These are phyloP conservation scores for Aphis craccivora DNA, from an alignment of 1,140 invertebrate genomes.

Conservation along the genomic window DNA sequence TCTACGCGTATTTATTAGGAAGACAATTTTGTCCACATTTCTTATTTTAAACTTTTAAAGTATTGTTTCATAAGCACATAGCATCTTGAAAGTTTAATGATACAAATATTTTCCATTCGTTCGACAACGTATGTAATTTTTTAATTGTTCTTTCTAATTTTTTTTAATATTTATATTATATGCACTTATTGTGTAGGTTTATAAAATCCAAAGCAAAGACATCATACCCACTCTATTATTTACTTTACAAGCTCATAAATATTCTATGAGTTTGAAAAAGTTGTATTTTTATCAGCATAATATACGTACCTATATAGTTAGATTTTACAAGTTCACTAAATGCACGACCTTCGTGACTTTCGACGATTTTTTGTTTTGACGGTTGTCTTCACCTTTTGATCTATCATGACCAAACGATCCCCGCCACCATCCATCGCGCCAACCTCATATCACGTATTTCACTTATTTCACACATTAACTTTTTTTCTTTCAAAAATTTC, in stretches of 20 bases:
- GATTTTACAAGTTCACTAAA: background rate
- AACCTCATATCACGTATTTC: background rate
- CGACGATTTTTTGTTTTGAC: background rate
- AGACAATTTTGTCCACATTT: background rate
- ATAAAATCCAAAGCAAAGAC: background rate
- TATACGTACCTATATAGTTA: background rate
- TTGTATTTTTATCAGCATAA: background rate
- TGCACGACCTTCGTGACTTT: background rate
- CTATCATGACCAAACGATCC: background rate
- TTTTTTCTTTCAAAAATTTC: conserved; percentile 2
- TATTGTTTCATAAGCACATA: background rate
- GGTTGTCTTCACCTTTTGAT: background rate
- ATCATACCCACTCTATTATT: background rate
- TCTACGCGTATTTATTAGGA: background rate
- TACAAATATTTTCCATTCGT: background rate
- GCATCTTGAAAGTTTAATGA: background rate
- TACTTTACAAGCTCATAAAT: background rate
- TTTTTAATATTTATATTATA: background rate
- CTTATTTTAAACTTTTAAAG: background rate
- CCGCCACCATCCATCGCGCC: background rate
- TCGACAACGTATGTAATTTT: background rate
- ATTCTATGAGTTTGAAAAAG: background rate
- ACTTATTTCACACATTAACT: background rate
- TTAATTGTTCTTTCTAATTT: background rate
- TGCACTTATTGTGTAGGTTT: too few relatives aligned